Evolutionary conservation across 2,888 invertebrate species (phyloP), one percentile per base, ranked within the genome.

Genomic region (Mythimna albipuncta): DNA sequence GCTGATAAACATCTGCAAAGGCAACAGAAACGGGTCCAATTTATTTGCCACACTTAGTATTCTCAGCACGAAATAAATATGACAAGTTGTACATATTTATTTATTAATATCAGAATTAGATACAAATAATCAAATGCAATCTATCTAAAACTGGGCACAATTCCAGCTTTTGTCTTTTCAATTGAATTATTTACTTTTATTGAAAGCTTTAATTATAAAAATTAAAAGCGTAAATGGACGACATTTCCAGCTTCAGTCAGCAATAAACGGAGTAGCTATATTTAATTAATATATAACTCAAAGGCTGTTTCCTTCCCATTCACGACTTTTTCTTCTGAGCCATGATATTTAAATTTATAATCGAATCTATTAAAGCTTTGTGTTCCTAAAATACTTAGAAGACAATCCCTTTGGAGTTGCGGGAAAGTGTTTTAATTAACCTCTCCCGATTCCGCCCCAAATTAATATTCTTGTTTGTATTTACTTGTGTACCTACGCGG

Each of bases 281-380:
- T 52, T 62, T 38, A 57, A 62, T 32, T 16, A 72, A 69, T 69
- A 44, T 70, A 57, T 68, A 26, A 78, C 69, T 62, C 67, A 32
- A 52, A 59, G 69, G 16, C 41, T 72, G 69, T 71, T 75, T 72
- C 68, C 68, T 64, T 70, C 62, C 74, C 66, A 74, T 82, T 65
- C 72, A 77, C 69, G 74, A 84, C 75, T 87, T 87, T 88, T 87
- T 86, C 79, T 78, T 74, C 68, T 64, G 77, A 79, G 52, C 75
- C 59, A 64, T 78, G 64, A 75, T 82, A 88, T 87, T 87, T 88
- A 82, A 85, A 86, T 87, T 85, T 86, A 82, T 85, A 87, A 88
- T 86, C 77, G 77, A 88, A 86, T 84, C 85, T 85, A 82, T 88
- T 84, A 78, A 75, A 80, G 76, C 78, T 81, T 79, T 86, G 73